Conservation (phyloP, 1,140 invertebrate species). For the Akabosia matsudoensis region DNA sequence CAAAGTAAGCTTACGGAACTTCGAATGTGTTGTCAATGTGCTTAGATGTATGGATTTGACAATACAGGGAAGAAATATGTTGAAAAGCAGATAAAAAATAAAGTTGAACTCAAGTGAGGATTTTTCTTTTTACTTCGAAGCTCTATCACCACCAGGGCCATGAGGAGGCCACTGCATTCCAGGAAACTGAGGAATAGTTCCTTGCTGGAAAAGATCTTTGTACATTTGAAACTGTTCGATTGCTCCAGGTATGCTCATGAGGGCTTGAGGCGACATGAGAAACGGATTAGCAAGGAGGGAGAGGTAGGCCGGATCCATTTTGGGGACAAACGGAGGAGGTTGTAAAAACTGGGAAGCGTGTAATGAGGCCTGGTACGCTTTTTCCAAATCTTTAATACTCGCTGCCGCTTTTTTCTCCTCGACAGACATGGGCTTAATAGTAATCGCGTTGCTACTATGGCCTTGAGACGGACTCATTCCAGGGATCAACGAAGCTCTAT, state of each 20-base stretch:
- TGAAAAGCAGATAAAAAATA: too few relatives aligned
- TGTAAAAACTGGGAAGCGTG: conserved; percentile 16
- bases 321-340: conserved; percentile 45
- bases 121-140: conserved; percentile 32
- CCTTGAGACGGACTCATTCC: not conserved
- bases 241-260: conserved; percentile 47
- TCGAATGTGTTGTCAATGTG: too few relatives aligned
- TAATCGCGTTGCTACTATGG: not conserved
- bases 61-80: too few relatives aligned
- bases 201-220: conserved; percentile 49
- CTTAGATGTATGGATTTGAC: too few relatives aligned
- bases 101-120: too few relatives aligned
- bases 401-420: not conserved
- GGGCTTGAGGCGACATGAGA: conserved; percentile 45
- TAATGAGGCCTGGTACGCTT: conserved; percentile 5
- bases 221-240: conserved; percentile 53
- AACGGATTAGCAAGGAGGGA: conserved; percentile 47
- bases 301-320: conserved; percentile 52
- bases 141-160: conserved; percentile 26
- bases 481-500: not conserved
- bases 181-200: conserved; percentile 33
- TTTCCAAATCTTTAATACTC: conserved; percentile 17
- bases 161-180: conserved; percentile 29
- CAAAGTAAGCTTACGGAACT: too few relatives aligned
- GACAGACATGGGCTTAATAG: not conserved